Conservation (phyloP, 2,888 invertebrate species). For the Synergus gifuensis region DNA sequence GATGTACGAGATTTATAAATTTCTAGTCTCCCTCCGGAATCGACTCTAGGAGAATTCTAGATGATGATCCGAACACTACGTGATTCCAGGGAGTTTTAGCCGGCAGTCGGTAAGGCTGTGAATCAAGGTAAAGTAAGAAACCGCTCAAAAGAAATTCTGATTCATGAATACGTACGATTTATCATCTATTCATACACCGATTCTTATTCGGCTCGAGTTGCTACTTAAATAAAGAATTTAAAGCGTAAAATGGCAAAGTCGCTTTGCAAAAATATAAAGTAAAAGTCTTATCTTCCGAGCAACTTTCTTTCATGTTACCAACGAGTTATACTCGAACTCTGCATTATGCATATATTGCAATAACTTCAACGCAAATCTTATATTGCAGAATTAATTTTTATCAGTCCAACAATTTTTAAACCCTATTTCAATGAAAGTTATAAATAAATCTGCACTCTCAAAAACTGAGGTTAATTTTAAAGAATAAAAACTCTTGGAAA, state of each 20-base stretch:
- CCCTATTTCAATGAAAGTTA: not conserved
- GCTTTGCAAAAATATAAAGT: not conserved
- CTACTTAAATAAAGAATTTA: constrained; percentile 36
- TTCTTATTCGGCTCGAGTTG: constrained; percentile 18
- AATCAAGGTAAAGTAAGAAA: constrained; percentile 31
- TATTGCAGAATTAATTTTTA: not conserved
- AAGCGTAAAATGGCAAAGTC: constrained; percentile 1
- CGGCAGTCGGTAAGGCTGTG: constrained; percentile 39
- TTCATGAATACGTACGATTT: constrained; percentile 33
- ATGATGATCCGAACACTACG: constrained; percentile 45
- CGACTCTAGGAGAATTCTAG: constrained; percentile 47
- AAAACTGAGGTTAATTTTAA: not conserved
- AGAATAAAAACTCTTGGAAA: not conserved
- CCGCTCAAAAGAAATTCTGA: constrained; percentile 22
- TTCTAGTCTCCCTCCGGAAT: constrained; percentile 48
- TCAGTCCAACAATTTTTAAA: not conserved
- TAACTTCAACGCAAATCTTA: not conserved
- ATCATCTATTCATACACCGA: constrained; percentile 34
- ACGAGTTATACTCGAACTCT: not conserved
- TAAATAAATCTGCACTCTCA: not conserved
- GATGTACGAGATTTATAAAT: constrained; percentile 54
- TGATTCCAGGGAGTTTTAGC: constrained; percentile 44
- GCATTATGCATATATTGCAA: constrained; percentile 7
- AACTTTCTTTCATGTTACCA: constrained; percentile 24
- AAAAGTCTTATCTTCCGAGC: constrained; percentile 6